These are phyloP conservation scores for Diachasma alloeum DNA, from an alignment of 1,140 invertebrate genomes.

Conservation along the genomic window DNA sequence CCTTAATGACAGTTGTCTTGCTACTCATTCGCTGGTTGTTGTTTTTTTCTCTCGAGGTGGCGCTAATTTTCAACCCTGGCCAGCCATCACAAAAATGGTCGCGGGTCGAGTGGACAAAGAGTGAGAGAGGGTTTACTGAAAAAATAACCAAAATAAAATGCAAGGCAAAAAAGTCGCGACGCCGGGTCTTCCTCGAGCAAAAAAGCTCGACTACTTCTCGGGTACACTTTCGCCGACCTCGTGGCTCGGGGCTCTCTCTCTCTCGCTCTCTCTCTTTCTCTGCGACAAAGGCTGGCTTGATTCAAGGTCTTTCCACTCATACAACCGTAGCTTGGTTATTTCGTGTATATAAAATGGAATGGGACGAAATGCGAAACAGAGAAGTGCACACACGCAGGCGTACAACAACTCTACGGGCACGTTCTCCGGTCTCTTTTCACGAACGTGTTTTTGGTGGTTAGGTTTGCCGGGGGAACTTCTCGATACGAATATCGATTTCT, in stretches of 20 bases:
- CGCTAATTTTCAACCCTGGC: conserved; percentile 51
- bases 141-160: not conserved
- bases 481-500: not conserved
- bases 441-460: conserved; percentile 24
- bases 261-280: conserved; percentile 35
- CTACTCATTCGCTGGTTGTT: no score
- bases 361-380: not conserved
- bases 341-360: not conserved
- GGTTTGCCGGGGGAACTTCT: not conserved
- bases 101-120: not conserved
- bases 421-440: not conserved
- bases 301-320: conserved; percentile 55
- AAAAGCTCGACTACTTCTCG: conserved; percentile 54
- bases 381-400: conserved; percentile 32
- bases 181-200: conserved; percentile 49
- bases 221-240: conserved; percentile 66
- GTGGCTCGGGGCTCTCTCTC: conserved; percentile 61
- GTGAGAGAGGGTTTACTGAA: conserved; percentile 18
- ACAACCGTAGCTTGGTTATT: conserved; percentile 21
- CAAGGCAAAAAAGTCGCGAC: not conserved
- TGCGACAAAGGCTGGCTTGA: conserved; percentile 64
- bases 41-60: conserved; percentile 12
- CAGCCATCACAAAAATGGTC: conserved; percentile 52
- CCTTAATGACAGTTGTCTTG: not conserved
- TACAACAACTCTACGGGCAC: conserved; percentile 2